phyloP scores from a whole-genome alignment of 2,888 invertebrate genomes.

The Cryptus viduatorius region DNA sequence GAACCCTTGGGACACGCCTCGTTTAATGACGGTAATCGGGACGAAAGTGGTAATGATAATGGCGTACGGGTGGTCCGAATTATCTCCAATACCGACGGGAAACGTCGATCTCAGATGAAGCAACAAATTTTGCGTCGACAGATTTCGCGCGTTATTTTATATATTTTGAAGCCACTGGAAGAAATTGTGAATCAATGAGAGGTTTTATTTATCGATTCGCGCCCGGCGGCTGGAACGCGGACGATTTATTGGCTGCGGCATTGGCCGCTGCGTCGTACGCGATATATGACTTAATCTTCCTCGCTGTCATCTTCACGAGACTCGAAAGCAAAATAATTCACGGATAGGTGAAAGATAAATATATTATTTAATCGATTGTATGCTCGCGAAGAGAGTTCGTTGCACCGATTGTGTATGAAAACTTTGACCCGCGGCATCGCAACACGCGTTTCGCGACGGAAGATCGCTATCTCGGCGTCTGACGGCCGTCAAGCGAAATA shows the following conservation, averaged over 20 bases:
- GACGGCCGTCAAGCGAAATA: slow-evolving; percentile 10
- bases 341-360: slow-evolving; percentile 1
- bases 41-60: slow-evolving; percentile 15
- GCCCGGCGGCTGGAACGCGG: background rate
- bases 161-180: background rate
- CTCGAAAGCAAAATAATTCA: slow-evolving; percentile 11
- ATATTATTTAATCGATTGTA: slow-evolving; percentile 28
- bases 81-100: background rate
- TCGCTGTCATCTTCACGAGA: slow-evolving; percentile 1
- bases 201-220: slow-evolving; percentile 28
- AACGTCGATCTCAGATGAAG: background rate
- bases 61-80: slow-evolving; percentile 41
- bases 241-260: slow-evolving; percentile 27
- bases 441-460: background rate
- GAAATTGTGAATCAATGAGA: slow-evolving; percentile 22
- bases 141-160: background rate
- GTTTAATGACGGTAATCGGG: slow-evolving; percentile 40
- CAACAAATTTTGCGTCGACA: background rate
- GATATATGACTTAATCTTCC: slow-evolving; percentile 37
- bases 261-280: background rate
- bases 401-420: slow-evolving; percentile 8
- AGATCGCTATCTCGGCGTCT: slow-evolving; percentile 20
- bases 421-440: background rate
- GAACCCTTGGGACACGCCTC: slow-evolving; percentile 6
- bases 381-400: slow-evolving; percentile 23